Conservation (phyloP, 92 coral and sea anemone species). For the Siderastrea siderea region DNA sequence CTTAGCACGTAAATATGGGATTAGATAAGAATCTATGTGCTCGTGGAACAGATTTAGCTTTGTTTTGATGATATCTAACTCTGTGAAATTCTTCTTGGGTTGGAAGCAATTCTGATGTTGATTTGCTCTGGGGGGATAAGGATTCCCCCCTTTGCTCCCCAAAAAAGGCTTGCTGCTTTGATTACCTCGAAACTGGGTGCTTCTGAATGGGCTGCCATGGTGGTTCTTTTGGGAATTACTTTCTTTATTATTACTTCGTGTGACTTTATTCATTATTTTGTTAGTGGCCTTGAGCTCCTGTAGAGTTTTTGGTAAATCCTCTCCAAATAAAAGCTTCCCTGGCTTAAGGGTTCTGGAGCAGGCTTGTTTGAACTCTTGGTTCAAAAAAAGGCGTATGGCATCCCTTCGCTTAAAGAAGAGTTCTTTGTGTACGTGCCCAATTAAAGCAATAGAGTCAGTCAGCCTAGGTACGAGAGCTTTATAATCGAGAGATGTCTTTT, state of each 20-base stretch:
- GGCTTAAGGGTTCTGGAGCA: slow-evolving; percentile 41
- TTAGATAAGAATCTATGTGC: background rate
- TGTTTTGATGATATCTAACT: background rate
- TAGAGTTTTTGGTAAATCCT: slow-evolving; percentile 51
- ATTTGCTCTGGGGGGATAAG: background rate
- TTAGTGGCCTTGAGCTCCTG: slow-evolving; percentile 68
- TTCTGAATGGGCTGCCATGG: no score
- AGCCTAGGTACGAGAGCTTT: slow-evolving; percentile 41
- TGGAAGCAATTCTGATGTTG: background rate
- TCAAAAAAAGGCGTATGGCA: background rate
- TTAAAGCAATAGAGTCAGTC: background rate
- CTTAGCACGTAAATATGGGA: background rate
- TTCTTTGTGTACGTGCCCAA: no score
- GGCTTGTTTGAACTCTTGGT: slow-evolving; percentile 24
- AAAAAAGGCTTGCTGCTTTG: slow-evolving; percentile 32
- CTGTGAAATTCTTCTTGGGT: background rate
- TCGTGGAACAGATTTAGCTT: background rate
- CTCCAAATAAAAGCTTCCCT: slow-evolving; percentile 41
- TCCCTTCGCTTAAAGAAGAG: no score
- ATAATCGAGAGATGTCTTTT: slow-evolving; percentile 40
- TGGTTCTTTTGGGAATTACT: slow-evolving; percentile 3
- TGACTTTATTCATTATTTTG: slow-evolving; percentile 7
- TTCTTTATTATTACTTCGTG: slow-evolving; percentile 2
- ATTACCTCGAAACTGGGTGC: slow-evolving; percentile 8
- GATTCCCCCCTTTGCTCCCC: slow-evolving; percentile 28